Evolutionary conservation across 1,140 invertebrate genomes (phyloP).

Genomic region (Pogonus chalceus): DNA sequence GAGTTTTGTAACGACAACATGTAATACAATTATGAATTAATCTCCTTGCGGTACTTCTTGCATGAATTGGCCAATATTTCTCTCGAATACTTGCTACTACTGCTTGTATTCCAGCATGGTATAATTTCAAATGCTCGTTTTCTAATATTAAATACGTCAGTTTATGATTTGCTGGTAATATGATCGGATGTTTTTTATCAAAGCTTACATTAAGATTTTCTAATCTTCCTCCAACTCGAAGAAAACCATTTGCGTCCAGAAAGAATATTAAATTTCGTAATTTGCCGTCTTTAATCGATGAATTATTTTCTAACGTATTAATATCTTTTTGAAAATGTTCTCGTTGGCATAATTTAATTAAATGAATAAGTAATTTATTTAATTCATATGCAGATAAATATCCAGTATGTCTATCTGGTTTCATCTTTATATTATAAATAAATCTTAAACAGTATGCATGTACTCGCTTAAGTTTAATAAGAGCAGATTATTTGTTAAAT

Average conservation of each 20-base stretch:
- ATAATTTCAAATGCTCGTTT: constrained; percentile 23
- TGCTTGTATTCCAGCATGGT: constrained; percentile 30
- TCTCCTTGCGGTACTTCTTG: constrained; percentile 18
- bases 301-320: background rate
- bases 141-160: constrained; percentile 29
- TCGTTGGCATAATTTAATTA: background rate
- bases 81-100: constrained; percentile 20
- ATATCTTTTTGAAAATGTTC: background rate
- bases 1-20: no score
- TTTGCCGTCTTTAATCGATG: no score
- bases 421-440: constrained; percentile 14
- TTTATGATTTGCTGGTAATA: constrained; percentile 27
- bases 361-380: background rate
- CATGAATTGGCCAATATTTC: constrained; percentile 25
- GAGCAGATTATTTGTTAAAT: constrained; percentile 13
- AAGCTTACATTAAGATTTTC: constrained; percentile 22
- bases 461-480: constrained; percentile 12
- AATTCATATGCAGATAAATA: background rate
- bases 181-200: constrained; percentile 33
- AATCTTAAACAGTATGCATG: constrained; percentile 14
- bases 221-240: constrained; percentile 35
- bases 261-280: constrained; percentile 25
- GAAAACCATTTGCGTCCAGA: constrained; percentile 26
- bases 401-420: no score
- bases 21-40: constrained; percentile 24